Evolutionary conservation across 2,888 invertebrate genomes (phyloP).

Genomic region (Hirtodrosophila cameraria): DNA sequence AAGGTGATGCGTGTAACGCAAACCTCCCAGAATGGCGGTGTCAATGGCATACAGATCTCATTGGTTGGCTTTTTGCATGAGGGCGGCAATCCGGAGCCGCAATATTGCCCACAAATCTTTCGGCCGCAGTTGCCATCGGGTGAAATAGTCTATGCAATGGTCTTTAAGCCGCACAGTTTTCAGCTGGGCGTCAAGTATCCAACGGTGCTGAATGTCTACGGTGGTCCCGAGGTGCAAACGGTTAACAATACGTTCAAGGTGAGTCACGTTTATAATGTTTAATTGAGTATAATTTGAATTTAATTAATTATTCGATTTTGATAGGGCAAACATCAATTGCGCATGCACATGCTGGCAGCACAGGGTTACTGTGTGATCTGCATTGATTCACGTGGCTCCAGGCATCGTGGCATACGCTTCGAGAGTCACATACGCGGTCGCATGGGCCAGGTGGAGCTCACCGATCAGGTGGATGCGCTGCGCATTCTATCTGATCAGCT

Average conservation of each 20-base stretch:
- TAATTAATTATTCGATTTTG: no score
- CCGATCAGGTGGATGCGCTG: slow-evolving; percentile 97
- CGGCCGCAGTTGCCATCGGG: slow-evolving; percentile 89
- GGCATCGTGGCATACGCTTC: slow-evolving; percentile 95
- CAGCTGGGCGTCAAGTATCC: slow-evolving; percentile 89
- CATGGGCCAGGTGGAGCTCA: slow-evolving; percentile 97
- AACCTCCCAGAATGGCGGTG: slow-evolving; percentile 86
- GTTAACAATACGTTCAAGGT: slow-evolving; percentile 98
- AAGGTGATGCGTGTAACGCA: slow-evolving; percentile 90
- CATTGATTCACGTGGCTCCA: slow-evolving; percentile 97
- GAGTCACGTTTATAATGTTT: slow-evolving; percentile 48
- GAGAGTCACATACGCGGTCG: slow-evolving; percentile 94
- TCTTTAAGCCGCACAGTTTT: slow-evolving; percentile 93
- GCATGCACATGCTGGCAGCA: slow-evolving; percentile 97
- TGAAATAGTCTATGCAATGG: slow-evolving; percentile 92
- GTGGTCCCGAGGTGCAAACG: slow-evolving; percentile 98
- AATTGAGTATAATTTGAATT: no score
- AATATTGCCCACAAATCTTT: slow-evolving; percentile 90
- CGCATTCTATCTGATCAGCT: slow-evolving; percentile 92
- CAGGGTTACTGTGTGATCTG: slow-evolving; percentile 98
- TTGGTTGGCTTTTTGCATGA: slow-evolving; percentile 90
- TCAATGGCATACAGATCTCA: slow-evolving; percentile 88
- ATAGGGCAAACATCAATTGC: slow-evolving; percentile 93
- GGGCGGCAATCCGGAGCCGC: slow-evolving; percentile 86
- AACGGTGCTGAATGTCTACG: slow-evolving; percentile 98